These are phyloP conservation scores for Strigamia transsilvanica DNA, from an alignment of 2,888 invertebrate genomes.

Conservation along the genomic window DNA sequence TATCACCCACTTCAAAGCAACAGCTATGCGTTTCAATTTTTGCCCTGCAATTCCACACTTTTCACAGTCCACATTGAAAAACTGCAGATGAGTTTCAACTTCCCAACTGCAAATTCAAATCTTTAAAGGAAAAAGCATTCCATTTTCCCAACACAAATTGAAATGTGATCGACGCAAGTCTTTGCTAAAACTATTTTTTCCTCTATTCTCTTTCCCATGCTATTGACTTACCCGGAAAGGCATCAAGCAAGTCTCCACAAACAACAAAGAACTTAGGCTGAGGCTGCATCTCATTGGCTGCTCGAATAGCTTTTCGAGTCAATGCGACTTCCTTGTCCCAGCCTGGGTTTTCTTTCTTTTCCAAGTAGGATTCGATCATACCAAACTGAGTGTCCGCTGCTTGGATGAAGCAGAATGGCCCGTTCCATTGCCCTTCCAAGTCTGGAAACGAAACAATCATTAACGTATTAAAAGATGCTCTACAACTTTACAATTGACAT, in stretches of 20 bases:
- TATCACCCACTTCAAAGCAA: neutral
- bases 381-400: conserved; percentile 68
- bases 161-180: neutral
- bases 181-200: neutral
- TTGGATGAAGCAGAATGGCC: conserved; percentile 66
- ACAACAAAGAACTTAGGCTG: conserved; percentile 66
- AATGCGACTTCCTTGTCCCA: conserved; percentile 66
- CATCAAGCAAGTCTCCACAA: conserved; percentile 68
- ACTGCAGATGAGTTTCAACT: conserved; percentile 24
- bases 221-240: conserved; percentile 63
- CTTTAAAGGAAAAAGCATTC: conserved; percentile 36
- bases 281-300: conserved; percentile 65
- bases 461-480: neutral
- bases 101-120: conserved; percentile 7
- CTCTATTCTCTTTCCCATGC: neutral
- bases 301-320: conserved; percentile 62
- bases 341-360: conserved; percentile 59
- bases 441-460: conserved; percentile 57
- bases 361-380: conserved; percentile 63
- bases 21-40: neutral
- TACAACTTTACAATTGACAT: too few relatives aligned
- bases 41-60: neutral
- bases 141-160: conserved; percentile 20
- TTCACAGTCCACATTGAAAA: neutral
- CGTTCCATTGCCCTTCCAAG: conserved; percentile 63